Conservation (phyloP, 2,888 invertebrate species). For the Boloria euphrosyne region DNA sequence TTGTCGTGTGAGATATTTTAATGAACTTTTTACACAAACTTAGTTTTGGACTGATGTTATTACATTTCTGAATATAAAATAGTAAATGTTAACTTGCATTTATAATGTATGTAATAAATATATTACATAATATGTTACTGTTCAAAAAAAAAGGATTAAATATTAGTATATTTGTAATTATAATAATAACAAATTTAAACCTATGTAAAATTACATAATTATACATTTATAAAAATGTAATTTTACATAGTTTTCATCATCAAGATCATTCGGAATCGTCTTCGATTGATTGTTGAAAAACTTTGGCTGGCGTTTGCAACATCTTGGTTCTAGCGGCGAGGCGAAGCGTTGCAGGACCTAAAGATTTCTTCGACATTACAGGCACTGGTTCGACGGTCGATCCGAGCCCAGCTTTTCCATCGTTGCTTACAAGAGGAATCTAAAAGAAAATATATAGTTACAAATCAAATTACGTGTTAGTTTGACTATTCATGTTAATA, state of each 20-base stretch:
- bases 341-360: constrained; percentile 65
- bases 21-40: constrained; percentile 8
- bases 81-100: neutral
- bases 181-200: neutral
- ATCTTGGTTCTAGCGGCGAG: constrained; percentile 65
- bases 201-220: neutral
- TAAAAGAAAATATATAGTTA: constrained; percentile 52
- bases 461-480: too few species aligned
- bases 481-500: too few species aligned
- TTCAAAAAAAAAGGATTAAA: too few species aligned
- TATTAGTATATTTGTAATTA: too few species aligned
- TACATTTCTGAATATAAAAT: constrained; percentile 11
- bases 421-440: constrained; percentile 84
- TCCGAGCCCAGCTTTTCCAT: constrained; percentile 85
- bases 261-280: constrained; percentile 57
- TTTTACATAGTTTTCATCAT: neutral
- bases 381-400: constrained; percentile 46
- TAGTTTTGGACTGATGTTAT: constrained; percentile 8
- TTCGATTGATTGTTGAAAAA: constrained; percentile 59
- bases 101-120: too few species aligned
- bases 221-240: neutral
- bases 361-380: constrained; percentile 41
- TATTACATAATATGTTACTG: too few species aligned
- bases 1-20: constrained; percentile 13
- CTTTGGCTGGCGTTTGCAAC: constrained; percentile 70